These are phyloP conservation scores for Cactoblastis cactorum DNA, from an alignment of 2,888 invertebrate genomes.

Conservation along the genomic window DNA sequence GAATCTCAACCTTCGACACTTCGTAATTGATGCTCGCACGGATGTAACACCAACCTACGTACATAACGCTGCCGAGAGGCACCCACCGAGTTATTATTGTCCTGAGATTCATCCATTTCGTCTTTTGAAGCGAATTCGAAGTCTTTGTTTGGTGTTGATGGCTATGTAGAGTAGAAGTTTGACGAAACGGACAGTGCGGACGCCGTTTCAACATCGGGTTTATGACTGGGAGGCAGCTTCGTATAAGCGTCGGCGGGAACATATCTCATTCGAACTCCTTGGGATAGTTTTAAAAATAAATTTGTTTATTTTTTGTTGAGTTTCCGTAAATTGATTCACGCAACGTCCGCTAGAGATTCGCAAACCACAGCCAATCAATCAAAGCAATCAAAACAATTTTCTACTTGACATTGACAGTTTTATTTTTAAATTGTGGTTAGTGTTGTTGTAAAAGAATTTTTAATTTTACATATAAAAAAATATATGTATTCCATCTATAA, in stretches of 20 bases:
- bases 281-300: conserved; percentile 47
- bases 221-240: conserved; percentile 73
- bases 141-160: conserved; percentile 61
- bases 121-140: conserved; percentile 45
- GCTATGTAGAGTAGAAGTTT: conserved; percentile 45
- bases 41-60: conserved; percentile 73
- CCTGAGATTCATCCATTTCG: conserved; percentile 81
- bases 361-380: neutral
- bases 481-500: too few relatives aligned
- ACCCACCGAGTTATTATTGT: conserved; percentile 83
- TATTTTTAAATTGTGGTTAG: neutral
- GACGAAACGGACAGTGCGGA: conserved; percentile 66
- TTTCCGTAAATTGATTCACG: conserved; percentile 33
- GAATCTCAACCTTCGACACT: conserved; percentile 80
- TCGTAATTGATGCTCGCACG: conserved; percentile 71
- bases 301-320: conserved; percentile 46
- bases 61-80: conserved; percentile 83
- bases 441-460: too few relatives aligned
- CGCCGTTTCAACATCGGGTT: conserved; percentile 65
- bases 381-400: neutral
- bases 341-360: conserved; percentile 3
- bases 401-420: neutral
- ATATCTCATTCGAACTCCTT: conserved; percentile 54
- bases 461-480: too few relatives aligned
- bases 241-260: conserved; percentile 71